Evolutionary conservation across 2,113 vertebrate species (phyloP), one percentile per base, ranked within the genome.

Genomic region (Lepisosteus oculatus): DNA sequence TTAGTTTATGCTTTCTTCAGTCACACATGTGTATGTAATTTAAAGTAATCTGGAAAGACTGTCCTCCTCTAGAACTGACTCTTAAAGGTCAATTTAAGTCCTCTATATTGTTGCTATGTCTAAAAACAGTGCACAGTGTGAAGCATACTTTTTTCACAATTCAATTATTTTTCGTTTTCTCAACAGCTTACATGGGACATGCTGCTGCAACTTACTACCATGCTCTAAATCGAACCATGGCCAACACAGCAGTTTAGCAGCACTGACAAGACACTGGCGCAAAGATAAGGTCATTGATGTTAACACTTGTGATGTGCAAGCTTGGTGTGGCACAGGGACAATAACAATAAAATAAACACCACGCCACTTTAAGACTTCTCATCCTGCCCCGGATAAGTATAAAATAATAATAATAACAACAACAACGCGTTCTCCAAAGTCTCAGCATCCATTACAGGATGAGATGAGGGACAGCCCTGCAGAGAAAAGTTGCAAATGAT

Each of bases 341-440:
- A 51, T 51, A 5, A 6, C 5, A 29, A 29, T 29, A 55, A 6
- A 55, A 8, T 13, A 4, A 13, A 59, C 1, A 65, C 76, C 0
- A 59, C 66, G 69, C 67, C 67, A 63, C 65, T 80, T 69, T 77
- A 64, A 77, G 72, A 81, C 29, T 51, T 51, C 47, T 51, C 5
- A 51, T 51, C 9, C 47, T 51, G 59, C 47, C 68, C 13, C 61
- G 11, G 3, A 6, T 57, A 45, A 42, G 56, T 51, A 1, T 14
- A 62, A 73, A 72, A 56, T 79, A 61, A 64, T 67, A 65, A 70
- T 4, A 43, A 61, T 9, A 62, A 17, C 15, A 17, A 17, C 15
- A 17, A 63, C 29, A 29, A 29, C 29, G 29, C 61, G 67, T 42
- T 11, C 45, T 45, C 51, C 61, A 69, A 6, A 47, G 61, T 51